Conservation (phyloP, 2,797 vertebrate species). For the Erpetoichthys calabaricus region DNA sequence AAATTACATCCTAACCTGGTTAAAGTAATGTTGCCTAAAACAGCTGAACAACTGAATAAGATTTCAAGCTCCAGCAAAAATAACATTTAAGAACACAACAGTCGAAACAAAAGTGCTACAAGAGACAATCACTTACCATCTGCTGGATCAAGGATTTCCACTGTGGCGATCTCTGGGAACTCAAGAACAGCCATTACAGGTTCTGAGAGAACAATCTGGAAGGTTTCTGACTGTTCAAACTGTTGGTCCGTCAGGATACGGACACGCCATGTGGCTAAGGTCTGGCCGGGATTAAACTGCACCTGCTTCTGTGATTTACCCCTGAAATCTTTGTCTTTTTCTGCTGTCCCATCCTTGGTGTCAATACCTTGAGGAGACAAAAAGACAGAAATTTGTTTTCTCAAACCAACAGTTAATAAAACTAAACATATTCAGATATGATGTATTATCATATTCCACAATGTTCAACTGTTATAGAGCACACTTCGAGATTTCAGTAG, state of each 20-base stretch:
- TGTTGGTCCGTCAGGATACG: constrained; percentile 60
- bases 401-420: background rate
- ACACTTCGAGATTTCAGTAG: no score
- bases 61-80: no score
- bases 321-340: constrained; percentile 73
- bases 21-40: no score
- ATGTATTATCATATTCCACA: no score
- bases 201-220: constrained; percentile 76
- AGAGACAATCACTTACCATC: constrained; percentile 57
- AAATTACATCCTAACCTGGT: no score
- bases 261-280: constrained; percentile 65
- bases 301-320: constrained; percentile 81
- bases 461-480: no score
- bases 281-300: constrained; percentile 90
- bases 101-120: no score
- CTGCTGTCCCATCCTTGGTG: constrained; percentile 69
- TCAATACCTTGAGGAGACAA: constrained; percentile 57
- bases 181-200: constrained; percentile 80
- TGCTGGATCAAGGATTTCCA: constrained; percentile 80
- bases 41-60: no score
- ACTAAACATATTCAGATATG: background rate
- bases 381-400: no score
- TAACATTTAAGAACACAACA: no score
- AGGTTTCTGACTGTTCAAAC: constrained; percentile 74
- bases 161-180: constrained; percentile 53